Evolutionary conservation across 1,140 invertebrate species (phyloP), one percentile per base, ranked within the genome.

Genomic region (Bombus polaris): DNA sequence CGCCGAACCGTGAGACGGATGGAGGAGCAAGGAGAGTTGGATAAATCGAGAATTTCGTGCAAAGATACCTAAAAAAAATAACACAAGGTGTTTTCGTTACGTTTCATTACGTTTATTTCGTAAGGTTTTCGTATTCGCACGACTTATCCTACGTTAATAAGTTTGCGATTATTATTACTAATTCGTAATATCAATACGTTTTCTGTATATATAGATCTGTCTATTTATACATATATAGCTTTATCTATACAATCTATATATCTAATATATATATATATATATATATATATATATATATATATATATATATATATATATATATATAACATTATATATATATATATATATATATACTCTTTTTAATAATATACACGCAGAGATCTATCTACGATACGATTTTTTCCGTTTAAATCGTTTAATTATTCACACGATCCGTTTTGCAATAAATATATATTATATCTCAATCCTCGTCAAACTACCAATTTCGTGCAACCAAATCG

Each of bases 311-410:
- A 18, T 66, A 32, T 65, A 3, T 65, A 65, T 32, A 5, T 37
- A 35, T 35, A 35, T 35, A 35, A 35, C 35, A 35, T 35, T 37
- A 5, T 37, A 37, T 37, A 37, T 65, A 1, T 65, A 32, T 65
- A 15, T 65, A 35, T 92, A 88, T 89, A 88, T 91, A 90, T 78
- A 57, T 66, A 68, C 53, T 28, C 86, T 90, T 90, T 85, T 85
- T 86, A 83, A 85, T 91, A 93, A 93, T 91, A 93, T 93, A 94
- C 93, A 93, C 91, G 90, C 92, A 92, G 92, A 93, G 90, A 93
- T 94, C 92, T 90, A 91, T 89, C 88, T 92, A 92, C 89, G 72
- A 86, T 81, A 83, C 82, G 68, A 78, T 81, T 62, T 62, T 13
- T 62, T 73, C 28, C 84, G 70, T 84, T 75, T 65, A 28, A 76